Percentiles rank a stretch among this genome's conserved stretches.
phyloP scores from a whole-genome alignment of 2,888 invertebrate genomes.

The Creontiades dilutus region DNA sequence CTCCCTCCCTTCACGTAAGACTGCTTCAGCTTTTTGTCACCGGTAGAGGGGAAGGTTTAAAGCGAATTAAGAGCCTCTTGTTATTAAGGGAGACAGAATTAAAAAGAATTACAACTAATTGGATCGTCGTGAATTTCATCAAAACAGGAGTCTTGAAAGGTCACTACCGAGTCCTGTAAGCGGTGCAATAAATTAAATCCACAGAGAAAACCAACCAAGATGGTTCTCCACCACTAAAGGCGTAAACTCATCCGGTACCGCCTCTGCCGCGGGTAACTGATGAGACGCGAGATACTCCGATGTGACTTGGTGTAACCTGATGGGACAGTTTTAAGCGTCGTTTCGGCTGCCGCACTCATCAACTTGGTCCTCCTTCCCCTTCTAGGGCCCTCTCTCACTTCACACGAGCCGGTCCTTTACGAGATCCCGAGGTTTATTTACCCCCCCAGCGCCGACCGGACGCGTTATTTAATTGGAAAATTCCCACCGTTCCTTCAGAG shows the following conservation, averaged over 20 bases:
- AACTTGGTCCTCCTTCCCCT: constrained; percentile 6
- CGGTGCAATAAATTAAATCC: background rate
- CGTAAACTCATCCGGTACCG: too few species aligned
- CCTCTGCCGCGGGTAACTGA: background rate
- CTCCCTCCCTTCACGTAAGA: too few species aligned
- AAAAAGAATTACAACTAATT: too few species aligned
- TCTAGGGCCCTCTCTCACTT: background rate
- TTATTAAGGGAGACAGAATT: too few species aligned
- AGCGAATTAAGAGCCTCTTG: too few species aligned
- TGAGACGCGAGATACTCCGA: background rate
- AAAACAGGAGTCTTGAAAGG: too few species aligned
- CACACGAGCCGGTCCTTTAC: background rate
- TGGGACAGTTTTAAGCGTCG: constrained; percentile 27
- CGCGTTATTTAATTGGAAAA: constrained; percentile 63
- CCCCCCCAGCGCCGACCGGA: constrained; percentile 11
- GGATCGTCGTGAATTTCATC: too few species aligned
- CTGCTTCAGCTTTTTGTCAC: too few species aligned
- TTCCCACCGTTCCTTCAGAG: constrained; percentile 59
- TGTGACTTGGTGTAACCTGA: constrained; percentile 3
- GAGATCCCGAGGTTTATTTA: constrained; percentile 7
- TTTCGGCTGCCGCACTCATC: constrained; percentile 32
- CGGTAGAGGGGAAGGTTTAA: too few species aligned
- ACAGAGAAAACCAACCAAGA: background rate
- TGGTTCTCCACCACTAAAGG: background rate
- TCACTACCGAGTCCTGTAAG: too few species aligned